phyloP scores from a whole-genome alignment of 2,797 vertebrate species.

The Gymnocypris eckloni region DNA sequence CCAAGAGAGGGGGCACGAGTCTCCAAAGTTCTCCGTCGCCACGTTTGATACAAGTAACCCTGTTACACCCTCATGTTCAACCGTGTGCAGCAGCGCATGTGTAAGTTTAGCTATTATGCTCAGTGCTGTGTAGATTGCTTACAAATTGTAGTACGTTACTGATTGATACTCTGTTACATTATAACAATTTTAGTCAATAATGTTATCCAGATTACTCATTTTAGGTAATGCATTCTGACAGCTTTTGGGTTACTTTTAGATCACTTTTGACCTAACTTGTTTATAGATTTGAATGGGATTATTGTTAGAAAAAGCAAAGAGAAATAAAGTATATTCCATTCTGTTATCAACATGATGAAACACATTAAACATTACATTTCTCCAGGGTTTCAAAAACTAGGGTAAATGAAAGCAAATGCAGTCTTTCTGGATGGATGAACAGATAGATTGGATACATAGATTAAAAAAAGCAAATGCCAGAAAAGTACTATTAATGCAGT shows the following conservation, averaged over 20 bases:
- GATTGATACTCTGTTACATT: too few species aligned
- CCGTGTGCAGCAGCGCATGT: background rate
- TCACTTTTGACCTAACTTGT: background rate
- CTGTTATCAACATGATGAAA: background rate
- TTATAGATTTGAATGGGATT: background rate
- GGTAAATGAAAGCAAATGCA: background rate
- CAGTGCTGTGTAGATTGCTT: background rate
- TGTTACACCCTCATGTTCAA: constrained; percentile 2
- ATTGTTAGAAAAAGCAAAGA: background rate
- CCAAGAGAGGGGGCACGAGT: constrained; percentile 92
- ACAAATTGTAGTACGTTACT: background rate
- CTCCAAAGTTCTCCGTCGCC: constrained; percentile 51
- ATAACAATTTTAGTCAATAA: background rate
- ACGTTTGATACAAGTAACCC: background rate
- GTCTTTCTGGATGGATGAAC: background rate
- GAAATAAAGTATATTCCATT: background rate
- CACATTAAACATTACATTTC: background rate
- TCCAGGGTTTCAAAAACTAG: background rate
- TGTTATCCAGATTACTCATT: background rate
- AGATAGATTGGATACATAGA: background rate
- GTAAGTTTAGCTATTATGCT: background rate
- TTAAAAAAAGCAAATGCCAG: background rate
- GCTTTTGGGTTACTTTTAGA: background rate
- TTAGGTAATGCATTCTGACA: background rate
- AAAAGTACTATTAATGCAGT: background rate